Base-by-base conservation (phyloP, 1,140 invertebrate genomes). In the Meloidogyne exigua region DNA sequence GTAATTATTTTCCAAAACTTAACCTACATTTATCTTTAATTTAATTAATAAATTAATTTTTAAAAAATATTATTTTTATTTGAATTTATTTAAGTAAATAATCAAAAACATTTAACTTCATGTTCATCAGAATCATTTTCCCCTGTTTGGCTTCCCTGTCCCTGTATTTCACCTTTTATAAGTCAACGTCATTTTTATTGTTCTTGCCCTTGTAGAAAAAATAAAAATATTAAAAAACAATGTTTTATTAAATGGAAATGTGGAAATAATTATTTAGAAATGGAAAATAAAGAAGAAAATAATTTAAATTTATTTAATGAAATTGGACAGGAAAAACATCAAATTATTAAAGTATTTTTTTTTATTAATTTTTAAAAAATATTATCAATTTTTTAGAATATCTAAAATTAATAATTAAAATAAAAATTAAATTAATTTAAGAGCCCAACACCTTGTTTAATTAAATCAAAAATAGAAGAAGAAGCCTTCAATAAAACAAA, bases 191-290 rank as follows among this genome's bases (percentile, higher is more conserved):
- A 57, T n/a, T 57, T 57, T n/a, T 57, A n/a, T n/a, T 18, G 13
- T n/a, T 57, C 44, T 13, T 49, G 49, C 5, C 15, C 15, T n/a
- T 57, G n/a, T n/a, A 57, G 49, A 57, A 57, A 57, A 57, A 57
- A 57, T 57, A 57, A 57, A 57, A 57, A 57, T 57, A n/a, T 9
- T n/a, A 57, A 57, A 57, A 57, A 57, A n/a, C n/a, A n/a, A n/a
- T 0, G n/a, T 57, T 57, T n/a, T 7, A 57, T 57, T 57, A 57
- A 57, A 57, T 57, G 49, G 49, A 57, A 57, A 57, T n/a, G 3
- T n/a, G 49, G 49, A 57, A 57, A 57, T 57, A n/a, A 9, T 9
- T 57, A 57, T 57, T 7, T 57, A 7, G 49, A 57, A 57, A 57
- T 57, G 2, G 49, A 57, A 57, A 57, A 57, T 57, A 12, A 49